Evolutionary conservation across 2,888 invertebrate genomes (phyloP), one percentile per base, ranked within the genome.

Genomic region (Luperina nickerlii): DNA sequence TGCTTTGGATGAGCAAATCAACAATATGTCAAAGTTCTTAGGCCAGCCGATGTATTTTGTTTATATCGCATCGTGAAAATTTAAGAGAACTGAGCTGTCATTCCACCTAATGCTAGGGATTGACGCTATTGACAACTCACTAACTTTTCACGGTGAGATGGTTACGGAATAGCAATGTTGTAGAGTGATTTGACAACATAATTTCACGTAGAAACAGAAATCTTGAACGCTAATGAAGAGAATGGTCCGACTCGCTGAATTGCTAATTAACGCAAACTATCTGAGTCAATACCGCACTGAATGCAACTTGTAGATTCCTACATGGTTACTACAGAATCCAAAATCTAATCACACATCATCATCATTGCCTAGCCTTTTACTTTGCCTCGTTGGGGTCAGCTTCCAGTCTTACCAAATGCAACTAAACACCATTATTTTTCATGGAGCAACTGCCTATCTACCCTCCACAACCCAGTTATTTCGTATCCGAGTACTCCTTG

Each of bases 261-360:
- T 68, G 15, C 83, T 83, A 76, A 83, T 83, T 69, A 68, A 32
- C 38, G 3, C n/a, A 6, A 57, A 57, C 18, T 48, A 82, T 74
- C 60, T 82, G 67, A 67, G 60, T 82, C 79, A 67, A 75, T 54
- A 38, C 66, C 18, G 45, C n/a, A 32, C 1, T 51, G 18, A 27
- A 27, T 67, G 13, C 24, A 38, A 48, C 20, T 1, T 48, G 8
- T 24, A 74, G n/a, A 70, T 24, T 45, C n/a, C n/a, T 68, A 67
- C 32, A 65, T 73, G 24, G 57, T 20, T 67, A 84, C 62, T 20
- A 15, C 20, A 32, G 45, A 72, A 81, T 63, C 27, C 13, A 45
- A 65, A 62, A 51, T 65, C 8, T 45, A 18, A 45, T 38, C 60
- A 38, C 32, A 13, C 54, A 24, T 57, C 45, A 11, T 54, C 20